Evolutionary conservation across 2,888 invertebrate genomes (phyloP), one percentile per base, ranked within the genome.

Genomic region (Ormyrus thymus): DNA sequence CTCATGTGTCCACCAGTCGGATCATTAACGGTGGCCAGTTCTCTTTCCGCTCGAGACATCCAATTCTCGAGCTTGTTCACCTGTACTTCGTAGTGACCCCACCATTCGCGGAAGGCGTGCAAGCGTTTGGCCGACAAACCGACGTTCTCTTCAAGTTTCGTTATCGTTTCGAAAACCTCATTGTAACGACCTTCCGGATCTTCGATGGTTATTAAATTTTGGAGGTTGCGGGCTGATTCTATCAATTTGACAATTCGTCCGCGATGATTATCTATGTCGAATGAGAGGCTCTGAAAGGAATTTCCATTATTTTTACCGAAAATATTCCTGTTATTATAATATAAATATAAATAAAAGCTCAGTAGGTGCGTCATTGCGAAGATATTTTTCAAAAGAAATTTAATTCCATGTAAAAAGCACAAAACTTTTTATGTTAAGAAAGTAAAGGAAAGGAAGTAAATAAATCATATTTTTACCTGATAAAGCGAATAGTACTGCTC

Each of bases 401-500:
- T 55, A 46, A 13, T 48, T 43, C 62, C 64, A 58, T 43, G 51
- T 55, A 64, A 56, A 51, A n/a, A 50, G 29, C 29, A 29, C 29
- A 50, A 51, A 55, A 46, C 50, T 61, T n/a, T 6, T 13, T 56
- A 58, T 55, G 29, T 29, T 29, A 29, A 29, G 7, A 50, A 45
- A 43, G 9, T 13, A 48, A 46, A 1, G 1, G 15, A 58, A n/a
- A 15, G 1, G 15, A 58, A n/a, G 29, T 46, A 48, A 65, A 13
- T 50, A 53, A 65, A 11, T 15, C 59, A 5, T 59, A 66, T 45
- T 45, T 58, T 84, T 83, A 91, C 91, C 89, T 91, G 95, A 87
- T 96, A 96, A 0, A 96, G 90, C 55, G 95, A 95, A 50, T 96
- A 95, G 86, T 95, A 96, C 85, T 96, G 95, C 86, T 96, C 95